These are phyloP conservation scores for Kradibia gibbosae DNA, from an alignment of 1,140 invertebrate genomes.

Conservation along the genomic window DNA sequence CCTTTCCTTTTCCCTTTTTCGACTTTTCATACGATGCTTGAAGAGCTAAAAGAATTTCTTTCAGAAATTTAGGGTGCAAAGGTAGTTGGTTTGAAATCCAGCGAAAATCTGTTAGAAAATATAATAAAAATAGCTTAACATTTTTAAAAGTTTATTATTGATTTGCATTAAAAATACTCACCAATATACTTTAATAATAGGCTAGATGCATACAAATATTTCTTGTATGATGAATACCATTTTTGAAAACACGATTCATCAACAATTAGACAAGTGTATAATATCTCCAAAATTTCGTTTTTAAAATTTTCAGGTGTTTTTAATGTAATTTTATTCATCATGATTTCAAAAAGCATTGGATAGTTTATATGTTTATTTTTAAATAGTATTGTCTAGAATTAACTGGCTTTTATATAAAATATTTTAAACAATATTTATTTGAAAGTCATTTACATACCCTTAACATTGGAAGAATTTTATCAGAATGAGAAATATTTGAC, in stretches of 20 bases:
- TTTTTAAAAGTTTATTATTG: slow-evolving; percentile 2
- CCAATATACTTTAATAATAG: slow-evolving; percentile 71
- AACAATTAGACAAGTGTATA: slow-evolving; percentile 70
- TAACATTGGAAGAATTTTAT: slow-evolving; percentile 65
- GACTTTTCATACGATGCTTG: slow-evolving; percentile 61
- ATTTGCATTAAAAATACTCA: slow-evolving; percentile 57
- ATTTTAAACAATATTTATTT: slow-evolving; percentile 52
- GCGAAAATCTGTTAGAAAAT: slow-evolving; percentile 59
- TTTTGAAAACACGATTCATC: slow-evolving; percentile 71
- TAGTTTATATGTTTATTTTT: slow-evolving; percentile 67
- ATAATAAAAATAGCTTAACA: slow-evolving; percentile 7
- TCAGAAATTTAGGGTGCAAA: slow-evolving; percentile 59
- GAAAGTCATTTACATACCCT: slow-evolving; percentile 57
- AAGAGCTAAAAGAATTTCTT: slow-evolving; percentile 59
- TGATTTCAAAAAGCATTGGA: slow-evolving; percentile 67
- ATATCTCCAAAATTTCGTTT: slow-evolving; percentile 68
- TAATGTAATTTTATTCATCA: slow-evolving; percentile 67
- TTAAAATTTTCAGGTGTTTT: slow-evolving; percentile 64
- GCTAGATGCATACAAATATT: slow-evolving; percentile 71
- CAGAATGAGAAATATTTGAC: slow-evolving; percentile 58
- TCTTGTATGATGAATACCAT: slow-evolving; percentile 75
- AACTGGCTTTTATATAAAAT: slow-evolving; percentile 13
- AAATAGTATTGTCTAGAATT: slow-evolving; percentile 61
- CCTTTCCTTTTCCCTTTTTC: slow-evolving; percentile 66
- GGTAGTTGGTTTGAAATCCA: slow-evolving; percentile 58